Percentiles rank a stretch among this genome's conserved stretches.
phyloP scores from a whole-genome alignment of 1,140 invertebrate species.

The Sarcophaga peregrina region DNA sequence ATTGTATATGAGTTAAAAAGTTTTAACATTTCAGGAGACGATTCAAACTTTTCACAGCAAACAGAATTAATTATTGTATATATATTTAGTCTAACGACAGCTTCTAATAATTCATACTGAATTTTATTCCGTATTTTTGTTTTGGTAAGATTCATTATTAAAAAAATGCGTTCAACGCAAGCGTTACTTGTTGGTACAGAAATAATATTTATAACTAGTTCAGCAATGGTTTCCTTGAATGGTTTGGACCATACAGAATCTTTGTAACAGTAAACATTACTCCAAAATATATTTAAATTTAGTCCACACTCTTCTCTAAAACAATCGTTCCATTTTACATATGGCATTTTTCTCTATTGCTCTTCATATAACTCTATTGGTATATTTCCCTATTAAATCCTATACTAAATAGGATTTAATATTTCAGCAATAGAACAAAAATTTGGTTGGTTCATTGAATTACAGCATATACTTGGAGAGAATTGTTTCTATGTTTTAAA shows the following conservation, averaged over 20 bases:
- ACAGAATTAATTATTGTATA: neutral
- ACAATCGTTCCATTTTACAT: neutral
- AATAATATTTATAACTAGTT: neutral
- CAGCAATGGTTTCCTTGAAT: neutral
- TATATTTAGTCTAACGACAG: neutral
- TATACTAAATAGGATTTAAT: neutral
- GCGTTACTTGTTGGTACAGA: neutral
- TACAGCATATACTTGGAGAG: neutral
- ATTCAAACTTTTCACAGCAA: too few relatives aligned
- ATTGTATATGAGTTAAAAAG: neutral
- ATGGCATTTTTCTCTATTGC: neutral
- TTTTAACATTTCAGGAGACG: conserved; percentile 14
- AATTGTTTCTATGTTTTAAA: conserved; percentile 12
- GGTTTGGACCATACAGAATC: neutral
- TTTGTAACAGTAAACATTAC: neutral
- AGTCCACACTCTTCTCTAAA: neutral
- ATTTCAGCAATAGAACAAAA: neutral
- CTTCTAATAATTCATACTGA: conserved; percentile 1
- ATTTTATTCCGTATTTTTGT: conserved; percentile 6
- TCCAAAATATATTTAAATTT: too few relatives aligned
- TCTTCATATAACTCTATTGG: neutral
- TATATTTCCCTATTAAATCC: neutral
- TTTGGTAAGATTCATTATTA: neutral
- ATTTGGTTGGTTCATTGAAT: neutral
- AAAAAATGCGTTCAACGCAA: neutral